Conservation (phyloP, 2,797 vertebrate genomes). For the Pseudocheirus occidentalis region DNA sequence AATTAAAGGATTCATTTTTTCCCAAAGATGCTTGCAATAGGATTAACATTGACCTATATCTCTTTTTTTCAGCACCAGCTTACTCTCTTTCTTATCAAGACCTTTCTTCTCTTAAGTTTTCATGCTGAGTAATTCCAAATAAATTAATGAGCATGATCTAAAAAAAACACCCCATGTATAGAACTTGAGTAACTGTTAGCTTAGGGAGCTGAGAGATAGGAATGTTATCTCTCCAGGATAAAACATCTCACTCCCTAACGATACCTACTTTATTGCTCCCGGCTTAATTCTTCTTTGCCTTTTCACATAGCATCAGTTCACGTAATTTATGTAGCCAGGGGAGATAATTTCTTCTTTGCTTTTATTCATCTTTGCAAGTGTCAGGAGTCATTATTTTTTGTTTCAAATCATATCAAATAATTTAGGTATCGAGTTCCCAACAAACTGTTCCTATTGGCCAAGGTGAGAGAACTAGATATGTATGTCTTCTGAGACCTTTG, state of each 20-base stretch:
- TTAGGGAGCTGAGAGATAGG: conserved; percentile 51
- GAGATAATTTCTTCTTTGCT: conserved; percentile 62
- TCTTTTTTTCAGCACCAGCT: conserved; percentile 69
- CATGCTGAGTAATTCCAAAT: conserved; percentile 80
- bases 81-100: conserved; percentile 74
- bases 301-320: conserved; percentile 73
- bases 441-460: conserved; percentile 48
- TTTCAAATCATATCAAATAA: conserved; percentile 70
- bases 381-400: conserved; percentile 58
- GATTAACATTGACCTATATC: conserved; percentile 67
- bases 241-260: conserved; percentile 70
- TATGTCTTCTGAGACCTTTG: neutral
- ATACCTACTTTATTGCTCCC: conserved; percentile 57
- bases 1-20: conserved; percentile 58
- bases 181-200: conserved; percentile 54
- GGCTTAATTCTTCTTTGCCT: conserved; percentile 69
- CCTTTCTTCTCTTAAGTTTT: conserved; percentile 71
- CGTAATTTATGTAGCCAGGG: conserved; percentile 66
- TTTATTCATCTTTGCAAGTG: conserved; percentile 70
- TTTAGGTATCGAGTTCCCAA: conserved; percentile 72
- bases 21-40: conserved; percentile 37
- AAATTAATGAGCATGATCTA: conserved; percentile 72
- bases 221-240: conserved; percentile 73
- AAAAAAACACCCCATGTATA: conserved; percentile 52
- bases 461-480: neutral